These are phyloP conservation scores for Ochlodes sylvanus DNA, from an alignment of 2,888 invertebrate genomes.

Conservation along the genomic window DNA sequence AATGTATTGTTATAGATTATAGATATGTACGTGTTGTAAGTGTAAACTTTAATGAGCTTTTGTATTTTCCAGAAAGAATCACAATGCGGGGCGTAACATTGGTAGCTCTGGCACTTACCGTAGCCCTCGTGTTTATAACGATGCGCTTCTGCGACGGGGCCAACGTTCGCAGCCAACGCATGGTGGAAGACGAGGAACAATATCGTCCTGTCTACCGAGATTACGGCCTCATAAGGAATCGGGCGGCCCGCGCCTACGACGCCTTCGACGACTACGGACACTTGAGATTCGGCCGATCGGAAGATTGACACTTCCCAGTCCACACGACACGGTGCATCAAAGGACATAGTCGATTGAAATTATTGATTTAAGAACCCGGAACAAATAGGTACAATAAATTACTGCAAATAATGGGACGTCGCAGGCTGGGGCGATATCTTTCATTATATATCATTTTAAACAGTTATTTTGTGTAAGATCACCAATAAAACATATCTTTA, in stretches of 20 bases:
- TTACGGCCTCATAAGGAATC: constrained; percentile 82
- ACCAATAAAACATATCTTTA: constrained; percentile 2
- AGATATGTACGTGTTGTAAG: no score
- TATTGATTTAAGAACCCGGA: neutral
- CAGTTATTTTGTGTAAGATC: neutral
- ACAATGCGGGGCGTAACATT: constrained; percentile 61
- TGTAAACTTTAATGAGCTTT: neutral
- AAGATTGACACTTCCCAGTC: constrained; percentile 64
- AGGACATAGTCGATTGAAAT: constrained; percentile 19
- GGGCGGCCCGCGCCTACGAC: constrained; percentile 81
- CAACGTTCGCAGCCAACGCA: constrained; percentile 54
- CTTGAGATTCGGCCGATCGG: constrained; percentile 88
- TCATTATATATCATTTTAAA: constrained; percentile 13
- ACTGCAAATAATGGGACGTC: constrained; percentile 51
- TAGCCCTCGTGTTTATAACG: constrained; percentile 44
- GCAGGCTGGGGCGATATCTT: constrained; percentile 69
- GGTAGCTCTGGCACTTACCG: neutral
- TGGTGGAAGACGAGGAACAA: constrained; percentile 73
- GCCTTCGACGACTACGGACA: constrained; percentile 91
- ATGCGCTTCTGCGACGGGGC: constrained; percentile 62
- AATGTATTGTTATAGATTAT: no score
- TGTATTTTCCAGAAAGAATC: constrained; percentile 3
- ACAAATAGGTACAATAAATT: neutral
- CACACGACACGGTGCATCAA: constrained; percentile 33
- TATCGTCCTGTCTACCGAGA: constrained; percentile 78